These are phyloP conservation scores for Eupeodes luniger DNA, from an alignment of 2,888 invertebrate genomes.

Conservation along the genomic window DNA sequence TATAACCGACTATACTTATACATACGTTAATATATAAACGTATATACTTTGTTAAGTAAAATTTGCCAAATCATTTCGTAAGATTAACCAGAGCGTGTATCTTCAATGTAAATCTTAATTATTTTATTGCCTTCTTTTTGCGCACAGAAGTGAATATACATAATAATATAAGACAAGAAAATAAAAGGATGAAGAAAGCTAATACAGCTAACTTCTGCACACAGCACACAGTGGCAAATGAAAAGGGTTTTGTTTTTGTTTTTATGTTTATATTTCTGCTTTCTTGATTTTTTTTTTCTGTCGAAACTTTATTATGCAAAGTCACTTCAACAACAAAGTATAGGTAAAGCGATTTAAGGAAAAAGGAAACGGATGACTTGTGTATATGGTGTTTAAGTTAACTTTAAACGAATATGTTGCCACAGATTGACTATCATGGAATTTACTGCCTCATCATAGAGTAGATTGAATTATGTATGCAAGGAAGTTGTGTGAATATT, in stretches of 20 bases:
- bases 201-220: not conserved
- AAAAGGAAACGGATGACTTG: conserved; percentile 48
- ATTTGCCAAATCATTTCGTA: conserved; percentile 47
- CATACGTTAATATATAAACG: no score
- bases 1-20: no score
- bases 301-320: conserved; percentile 17
- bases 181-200: conserved; percentile 14
- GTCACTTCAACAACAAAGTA: conserved; percentile 30
- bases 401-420: conserved; percentile 46
- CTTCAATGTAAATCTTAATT: conserved; percentile 67
- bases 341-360: not conserved
- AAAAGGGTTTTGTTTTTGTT: conserved; percentile 25
- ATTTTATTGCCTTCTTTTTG: conserved; percentile 55
- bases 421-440: conserved; percentile 50
- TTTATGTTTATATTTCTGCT: not conserved
- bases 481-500: conserved; percentile 50
- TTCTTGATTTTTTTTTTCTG: not conserved
- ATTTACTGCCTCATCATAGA: conserved; percentile 56
- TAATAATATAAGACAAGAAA: not conserved
- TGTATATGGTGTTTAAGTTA: conserved; percentile 31
- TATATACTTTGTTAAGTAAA: conserved; percentile 14
- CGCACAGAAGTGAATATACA: not conserved
- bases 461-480: conserved; percentile 64
- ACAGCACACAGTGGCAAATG: not conserved
- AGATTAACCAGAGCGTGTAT: conserved; percentile 57